These are phyloP conservation scores for Eledone cirrhosa DNA, from an alignment of 2,888 invertebrate genomes.

Conservation along the genomic window DNA sequence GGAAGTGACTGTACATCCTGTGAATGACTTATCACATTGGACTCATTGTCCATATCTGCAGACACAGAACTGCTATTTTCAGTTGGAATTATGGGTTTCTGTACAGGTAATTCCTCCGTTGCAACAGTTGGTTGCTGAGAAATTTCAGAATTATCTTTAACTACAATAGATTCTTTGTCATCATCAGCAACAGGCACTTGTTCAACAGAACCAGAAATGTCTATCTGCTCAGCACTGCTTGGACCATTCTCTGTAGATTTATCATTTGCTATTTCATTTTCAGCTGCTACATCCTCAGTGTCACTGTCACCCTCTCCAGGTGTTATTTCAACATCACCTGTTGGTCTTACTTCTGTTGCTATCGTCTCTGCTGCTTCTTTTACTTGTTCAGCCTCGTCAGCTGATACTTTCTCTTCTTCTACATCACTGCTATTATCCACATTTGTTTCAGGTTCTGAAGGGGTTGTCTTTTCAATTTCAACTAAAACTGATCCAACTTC, in stretches of 20 bases:
- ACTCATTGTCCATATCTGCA: conserved; percentile 22
- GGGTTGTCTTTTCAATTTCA: conserved; percentile 20
- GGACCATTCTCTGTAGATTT: conserved; percentile 17
- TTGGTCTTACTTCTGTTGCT: not conserved
- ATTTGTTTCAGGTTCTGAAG: not conserved
- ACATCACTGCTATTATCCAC: not conserved
- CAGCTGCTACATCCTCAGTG: not conserved
- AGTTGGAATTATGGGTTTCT: not conserved
- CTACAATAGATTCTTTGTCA: conserved; percentile 18
- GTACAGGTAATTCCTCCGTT: conserved; percentile 22
- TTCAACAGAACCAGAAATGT: conserved; percentile 20
- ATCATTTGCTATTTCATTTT: not conserved
- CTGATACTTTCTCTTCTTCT: not conserved
- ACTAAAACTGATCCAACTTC: not conserved
- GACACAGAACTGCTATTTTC: conserved; percentile 14
- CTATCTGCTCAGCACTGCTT: conserved; percentile 6
- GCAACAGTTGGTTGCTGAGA: conserved; percentile 12
- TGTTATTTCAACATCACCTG: not conserved
- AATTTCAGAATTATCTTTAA: conserved; percentile 15
- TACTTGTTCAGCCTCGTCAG: not conserved
- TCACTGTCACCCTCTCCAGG: not conserved
- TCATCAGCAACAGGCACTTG: conserved; percentile 20
- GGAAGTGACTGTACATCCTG: conserved; percentile 28
- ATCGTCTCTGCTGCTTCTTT: too few species aligned
- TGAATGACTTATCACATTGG: conserved; percentile 22